Evolutionary conservation across 2,113 vertebrate genomes (phyloP), one percentile per base, ranked within the genome.

Genomic region (Ammodytes marinus): DNA sequence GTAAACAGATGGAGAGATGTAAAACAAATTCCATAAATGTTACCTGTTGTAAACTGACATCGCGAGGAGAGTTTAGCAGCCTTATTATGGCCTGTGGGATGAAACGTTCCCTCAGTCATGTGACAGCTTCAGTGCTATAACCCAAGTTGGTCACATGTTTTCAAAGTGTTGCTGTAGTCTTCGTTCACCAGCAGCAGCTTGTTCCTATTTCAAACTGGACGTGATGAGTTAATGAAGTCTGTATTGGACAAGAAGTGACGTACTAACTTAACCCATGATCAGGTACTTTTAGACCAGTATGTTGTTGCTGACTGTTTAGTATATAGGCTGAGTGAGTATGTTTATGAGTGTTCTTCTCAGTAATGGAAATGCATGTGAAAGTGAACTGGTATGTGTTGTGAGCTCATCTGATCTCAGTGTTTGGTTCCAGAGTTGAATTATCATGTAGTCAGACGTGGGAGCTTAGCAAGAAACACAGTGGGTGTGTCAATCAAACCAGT

Each of bases 121-220:
- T 87, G 85, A 82, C 50, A 19, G 54, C 39, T 59, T 12, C 42
- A 71, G 9, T 55, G 8, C 17, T 17, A 27, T 49, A 8, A 39
- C 45, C 27, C 2, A 53, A 45, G 19, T 63, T 77, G 9, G 12
- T 73, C 66, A 73, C 73, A 68, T 82, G 80, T 70, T 69, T 6
- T 67, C 2, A 58, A 77, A 49, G 45, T 74, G 9, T 42, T 59
- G 17, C 14, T 76, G 69, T 9, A 63, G 70, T 49, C 59, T 2
- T 64, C 45, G 59, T 74, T 82, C 61, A 72, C 8, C 37, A 69
- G 27, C 27, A 69, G 27, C 27, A 27, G 54, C 54, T 69, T 79
- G 59, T 78, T 82, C 55, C 70, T 77, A 45, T 86, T 84, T 72
- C 82, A 86, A 70, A 85, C 77, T 50, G 79, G 76, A 52, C 45